phyloP scores from a whole-genome alignment of 2,797 vertebrate genomes.

The Chrysocyon brachyurus region DNA sequence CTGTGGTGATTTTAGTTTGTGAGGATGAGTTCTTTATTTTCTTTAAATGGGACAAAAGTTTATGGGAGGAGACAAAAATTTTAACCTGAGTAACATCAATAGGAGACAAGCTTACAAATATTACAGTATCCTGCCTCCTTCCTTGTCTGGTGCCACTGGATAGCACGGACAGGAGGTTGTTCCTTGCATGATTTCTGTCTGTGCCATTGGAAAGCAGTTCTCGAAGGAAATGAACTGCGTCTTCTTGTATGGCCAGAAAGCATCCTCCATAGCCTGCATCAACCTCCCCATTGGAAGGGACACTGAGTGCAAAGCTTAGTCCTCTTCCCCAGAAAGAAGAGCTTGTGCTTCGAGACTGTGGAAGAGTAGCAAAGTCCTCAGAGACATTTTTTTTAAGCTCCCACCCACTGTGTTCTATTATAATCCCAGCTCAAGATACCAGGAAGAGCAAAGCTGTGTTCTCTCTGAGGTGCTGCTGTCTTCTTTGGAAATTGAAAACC shows the following conservation, averaged over 20 bases:
- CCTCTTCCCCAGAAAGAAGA: not conserved
- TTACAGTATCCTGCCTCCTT: not conserved
- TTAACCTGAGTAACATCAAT: not conserved
- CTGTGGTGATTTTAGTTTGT: not conserved
- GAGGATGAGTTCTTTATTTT: not conserved
- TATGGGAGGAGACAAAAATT: not conserved
- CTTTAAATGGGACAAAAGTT: not conserved
- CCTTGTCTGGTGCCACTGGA: not conserved
- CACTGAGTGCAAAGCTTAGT: not conserved
- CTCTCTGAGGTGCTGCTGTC: conserved; percentile 75
- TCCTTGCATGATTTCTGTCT: not conserved
- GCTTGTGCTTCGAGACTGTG: too few species aligned
- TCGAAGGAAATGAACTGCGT: not conserved
- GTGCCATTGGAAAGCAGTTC: not conserved
- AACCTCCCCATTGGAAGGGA: not conserved
- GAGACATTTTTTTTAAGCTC: conserved; percentile 52
- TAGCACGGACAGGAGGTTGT: rapidly evolving
- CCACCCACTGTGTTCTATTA: not conserved
- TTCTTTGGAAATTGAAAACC: conserved; percentile 82
- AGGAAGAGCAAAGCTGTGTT: conserved; percentile 82
- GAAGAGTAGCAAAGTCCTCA: not conserved
- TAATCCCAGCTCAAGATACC: conserved; percentile 70
- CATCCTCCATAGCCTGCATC: too few species aligned
- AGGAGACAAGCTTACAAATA: not conserved
- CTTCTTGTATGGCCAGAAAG: not conserved